Evolutionary conservation across 2,888 invertebrate genomes (phyloP).

Genomic region (Timema cristinae): DNA sequence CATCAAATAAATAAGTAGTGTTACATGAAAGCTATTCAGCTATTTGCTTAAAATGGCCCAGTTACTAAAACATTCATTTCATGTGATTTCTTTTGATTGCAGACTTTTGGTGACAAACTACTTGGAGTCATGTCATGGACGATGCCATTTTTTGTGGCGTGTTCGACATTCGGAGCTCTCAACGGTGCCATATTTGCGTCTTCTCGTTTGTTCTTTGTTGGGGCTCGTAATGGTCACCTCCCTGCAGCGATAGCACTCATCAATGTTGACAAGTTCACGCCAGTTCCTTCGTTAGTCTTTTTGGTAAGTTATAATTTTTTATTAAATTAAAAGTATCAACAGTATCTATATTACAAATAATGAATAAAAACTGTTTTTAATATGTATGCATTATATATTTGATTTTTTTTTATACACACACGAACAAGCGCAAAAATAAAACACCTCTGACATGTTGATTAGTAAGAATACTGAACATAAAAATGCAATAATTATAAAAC

Average conservation of each 20-base stretch:
- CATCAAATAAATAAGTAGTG: no score
- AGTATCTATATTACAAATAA: no score
- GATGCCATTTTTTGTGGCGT: constrained; percentile 94
- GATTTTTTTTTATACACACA: no score
- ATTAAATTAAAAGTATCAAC: no score
- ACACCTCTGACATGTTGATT: no score
- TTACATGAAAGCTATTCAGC: not conserved
- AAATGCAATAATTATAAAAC: no score
- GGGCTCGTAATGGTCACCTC: constrained; percentile 82
- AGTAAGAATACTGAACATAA: no score
- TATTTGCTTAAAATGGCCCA: constrained; percentile 10
- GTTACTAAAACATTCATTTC: constrained; percentile 21
- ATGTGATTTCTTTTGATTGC: constrained; percentile 33
- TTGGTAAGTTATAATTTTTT: constrained; percentile 57
- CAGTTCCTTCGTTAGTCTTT: constrained; percentile 81
- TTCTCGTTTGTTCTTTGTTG: constrained; percentile 83
- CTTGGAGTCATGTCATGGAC: constrained; percentile 83
- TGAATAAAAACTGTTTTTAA: no score
- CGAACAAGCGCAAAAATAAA: no score
- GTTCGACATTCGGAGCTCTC: constrained; percentile 91
- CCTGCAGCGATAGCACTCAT: constrained; percentile 83
- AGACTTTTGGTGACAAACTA: constrained; percentile 84
- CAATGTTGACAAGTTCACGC: constrained; percentile 74
- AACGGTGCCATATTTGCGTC: constrained; percentile 96
- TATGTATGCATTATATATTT: no score